These are phyloP conservation scores for Zaprionus tsacasi DNA, from an alignment of 1,140 invertebrate genomes.

Conservation along the genomic window DNA sequence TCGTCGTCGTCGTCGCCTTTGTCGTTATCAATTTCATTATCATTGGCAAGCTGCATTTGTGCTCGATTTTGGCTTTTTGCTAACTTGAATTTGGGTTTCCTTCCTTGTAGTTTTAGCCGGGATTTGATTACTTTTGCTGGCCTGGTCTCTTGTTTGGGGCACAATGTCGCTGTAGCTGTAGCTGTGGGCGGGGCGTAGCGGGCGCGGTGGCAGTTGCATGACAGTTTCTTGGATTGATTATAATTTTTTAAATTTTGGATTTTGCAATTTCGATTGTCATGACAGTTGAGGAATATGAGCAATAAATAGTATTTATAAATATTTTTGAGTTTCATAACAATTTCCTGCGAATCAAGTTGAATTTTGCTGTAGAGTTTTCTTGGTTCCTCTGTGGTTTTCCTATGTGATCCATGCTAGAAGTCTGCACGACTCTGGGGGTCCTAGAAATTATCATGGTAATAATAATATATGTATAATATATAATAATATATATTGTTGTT, in stretches of 20 bases:
- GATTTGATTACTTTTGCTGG: constrained; percentile 65
- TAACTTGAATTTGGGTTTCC: constrained; percentile 78
- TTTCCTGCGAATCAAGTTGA: constrained; percentile 47
- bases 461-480: not conserved
- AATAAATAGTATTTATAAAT: constrained; percentile 71
- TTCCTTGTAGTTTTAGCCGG: constrained; percentile 76
- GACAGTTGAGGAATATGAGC: constrained; percentile 72
- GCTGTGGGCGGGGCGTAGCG: constrained; percentile 19
- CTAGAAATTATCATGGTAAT: constrained; percentile 14
- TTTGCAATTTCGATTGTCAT: constrained; percentile 52
- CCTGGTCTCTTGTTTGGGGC: constrained; percentile 57
- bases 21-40: constrained; percentile 54
- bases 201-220: constrained; percentile 28
- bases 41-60: constrained; percentile 55
- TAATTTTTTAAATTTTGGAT: constrained; percentile 47
- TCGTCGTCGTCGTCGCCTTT: constrained; percentile 31
- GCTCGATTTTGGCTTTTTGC: constrained; percentile 26
- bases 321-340: constrained; percentile 81
- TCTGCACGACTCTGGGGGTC: constrained; percentile 48
- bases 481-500: not conserved
- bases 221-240: constrained; percentile 48
- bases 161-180: constrained; percentile 28
- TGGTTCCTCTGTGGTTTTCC: constrained; percentile 25
- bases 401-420: constrained; percentile 63
- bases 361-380: constrained; percentile 34